These are phyloP conservation scores for Anomalospiza imberbis DNA, from an alignment of 2,797 vertebrate genomes.

Conservation along the genomic window DNA sequence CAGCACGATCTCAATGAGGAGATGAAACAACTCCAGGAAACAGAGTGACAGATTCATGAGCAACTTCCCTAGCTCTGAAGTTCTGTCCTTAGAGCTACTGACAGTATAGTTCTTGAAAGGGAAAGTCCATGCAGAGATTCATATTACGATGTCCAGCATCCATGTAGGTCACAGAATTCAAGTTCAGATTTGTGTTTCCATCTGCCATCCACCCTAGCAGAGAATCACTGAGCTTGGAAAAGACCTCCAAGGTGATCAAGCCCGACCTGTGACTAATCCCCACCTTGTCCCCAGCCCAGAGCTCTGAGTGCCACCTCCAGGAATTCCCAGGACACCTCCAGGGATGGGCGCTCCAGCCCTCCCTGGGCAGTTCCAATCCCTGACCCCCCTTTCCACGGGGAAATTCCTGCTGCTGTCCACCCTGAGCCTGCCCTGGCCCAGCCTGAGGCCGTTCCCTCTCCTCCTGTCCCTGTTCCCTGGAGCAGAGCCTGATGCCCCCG, in stretches of 20 bases:
- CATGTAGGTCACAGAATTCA: neutral
- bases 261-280: rapidly evolving
- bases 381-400: neutral
- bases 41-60: neutral
- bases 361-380: neutral
- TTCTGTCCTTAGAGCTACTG: neutral
- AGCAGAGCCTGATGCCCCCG: no score
- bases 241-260: rapidly evolving
- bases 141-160: rapidly evolving
- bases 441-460: neutral
- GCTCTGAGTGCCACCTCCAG: neutral
- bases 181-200: neutral
- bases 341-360: neutral
- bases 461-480: neutral
- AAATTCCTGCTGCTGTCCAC: neutral
- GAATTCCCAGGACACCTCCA: rapidly evolving
- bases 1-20: neutral
- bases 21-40: neutral
- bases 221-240: neutral
- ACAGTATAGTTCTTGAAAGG: neutral
- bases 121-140: neutral
- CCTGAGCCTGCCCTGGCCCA: neutral
- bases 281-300: neutral
- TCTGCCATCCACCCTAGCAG: neutral
- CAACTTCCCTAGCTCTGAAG: neutral